Percentiles rank a stretch among this genome's conserved stretches.
Conservation (phyloP, 2,797 vertebrate genomes). For the Pelochelys cantorii region DNA sequence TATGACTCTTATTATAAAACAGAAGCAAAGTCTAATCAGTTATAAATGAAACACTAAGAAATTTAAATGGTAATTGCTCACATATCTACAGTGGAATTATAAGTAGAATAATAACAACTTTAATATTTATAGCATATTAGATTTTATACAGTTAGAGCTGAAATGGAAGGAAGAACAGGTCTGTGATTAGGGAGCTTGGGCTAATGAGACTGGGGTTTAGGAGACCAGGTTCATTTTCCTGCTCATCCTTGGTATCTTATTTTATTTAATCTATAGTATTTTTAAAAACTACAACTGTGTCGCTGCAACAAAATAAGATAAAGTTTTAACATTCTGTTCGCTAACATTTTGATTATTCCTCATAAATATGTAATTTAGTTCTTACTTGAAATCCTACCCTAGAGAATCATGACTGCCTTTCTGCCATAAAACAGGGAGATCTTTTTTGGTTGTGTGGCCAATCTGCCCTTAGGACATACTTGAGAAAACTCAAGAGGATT, state of each 20-base stretch:
- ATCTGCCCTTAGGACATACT: constrained; percentile 11
- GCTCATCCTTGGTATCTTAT: background rate
- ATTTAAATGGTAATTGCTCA: constrained; percentile 35
- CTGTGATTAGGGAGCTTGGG: background rate
- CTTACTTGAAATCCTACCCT: background rate
- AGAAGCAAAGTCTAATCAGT: constrained; percentile 56
- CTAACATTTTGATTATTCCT: background rate
- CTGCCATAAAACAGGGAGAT: background rate
- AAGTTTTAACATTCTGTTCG: background rate
- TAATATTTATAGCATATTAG: constrained; percentile 12
- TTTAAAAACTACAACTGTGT: background rate
- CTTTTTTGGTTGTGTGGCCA: fast-evolving
- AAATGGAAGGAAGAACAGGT: background rate
- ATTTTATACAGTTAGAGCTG: constrained; percentile 34
- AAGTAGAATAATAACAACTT: constrained; percentile 1
- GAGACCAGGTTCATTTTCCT: background rate
- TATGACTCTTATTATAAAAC: constrained; percentile 21
- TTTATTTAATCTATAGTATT: background rate
- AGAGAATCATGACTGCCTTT: constrained; percentile 20
- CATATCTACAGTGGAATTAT: constrained; percentile 51
- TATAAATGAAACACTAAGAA: constrained; percentile 34
- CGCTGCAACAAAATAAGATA: fast-evolving
- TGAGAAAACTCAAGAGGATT: background rate
- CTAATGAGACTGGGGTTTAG: background rate
- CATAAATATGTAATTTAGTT: background rate